Evolutionary conservation across 2,888 invertebrate species (phyloP), one percentile per base, ranked within the genome.

Genomic region (Euplexia lucipara): DNA sequence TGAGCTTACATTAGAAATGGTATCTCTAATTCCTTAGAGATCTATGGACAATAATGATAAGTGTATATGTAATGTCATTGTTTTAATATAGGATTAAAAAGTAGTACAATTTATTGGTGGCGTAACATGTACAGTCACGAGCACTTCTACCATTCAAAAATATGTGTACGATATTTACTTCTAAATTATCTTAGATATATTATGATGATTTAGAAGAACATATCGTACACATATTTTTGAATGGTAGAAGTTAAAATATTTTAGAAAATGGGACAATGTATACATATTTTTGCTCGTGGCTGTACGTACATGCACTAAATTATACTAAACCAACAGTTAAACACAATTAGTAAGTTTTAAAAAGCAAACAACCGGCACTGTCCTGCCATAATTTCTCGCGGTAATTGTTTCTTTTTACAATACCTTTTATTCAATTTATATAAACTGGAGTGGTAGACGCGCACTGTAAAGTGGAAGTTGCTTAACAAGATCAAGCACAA

Each of bases 401-500:
- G 12, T 59, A 53, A 65, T 52, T 56, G 39, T 70, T 51, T 58
- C 20, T 71, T 77, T 68, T 49, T 57, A 53, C 59, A 39, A 57
- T 71, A 71, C 37, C 37, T 48, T 65, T 26, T 66, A 66, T 74
- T 72, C 53, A 71, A 72, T 77, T 71, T 71, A 52, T 61, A 58
- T 77, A 73, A 81, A 63, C 51, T 63, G 48, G 44, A 67, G 48
- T 61, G 74, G 82, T 42, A 35, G 67, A 80, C 63, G 65, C 52
- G 68, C 78, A 62, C 68, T 79, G 47, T 71, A 71, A 82, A 75
- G 71, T 78, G 77, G 74, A 76, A 83, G 75, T 78, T 79, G 80
- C 79, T 82, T 88, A 91, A 90, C 86, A 85, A 88, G 86, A 91
- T 90, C 87, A 85, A 88, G 88, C 81, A 83, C 83, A 85, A 86